Conservation (phyloP, 2,113 vertebrate genomes). For the Phyllostomus discolor region DNA sequence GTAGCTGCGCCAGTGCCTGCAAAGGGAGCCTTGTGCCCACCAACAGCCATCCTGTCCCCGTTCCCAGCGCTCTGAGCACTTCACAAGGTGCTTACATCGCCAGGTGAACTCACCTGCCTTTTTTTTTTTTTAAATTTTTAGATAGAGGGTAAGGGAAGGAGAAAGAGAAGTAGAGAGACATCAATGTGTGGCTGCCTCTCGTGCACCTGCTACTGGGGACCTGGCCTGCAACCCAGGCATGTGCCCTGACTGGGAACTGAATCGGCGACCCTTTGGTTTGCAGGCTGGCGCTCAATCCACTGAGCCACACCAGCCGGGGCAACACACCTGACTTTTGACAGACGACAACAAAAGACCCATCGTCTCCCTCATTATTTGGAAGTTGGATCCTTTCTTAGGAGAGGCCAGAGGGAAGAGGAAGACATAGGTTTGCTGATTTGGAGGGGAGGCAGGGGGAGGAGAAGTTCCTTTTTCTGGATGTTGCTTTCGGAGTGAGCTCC, state of each 20-base stretch:
- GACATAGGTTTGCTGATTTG: neutral
- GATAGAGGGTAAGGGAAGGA: too few species aligned
- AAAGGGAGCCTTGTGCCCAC: neutral
- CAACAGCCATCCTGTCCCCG: accelerated
- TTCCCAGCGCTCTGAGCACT: neutral
- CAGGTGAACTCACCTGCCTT: neutral
- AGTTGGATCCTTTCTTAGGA: neutral
- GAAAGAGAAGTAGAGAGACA: too few species aligned
- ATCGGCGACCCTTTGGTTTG: too few species aligned
- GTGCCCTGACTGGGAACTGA: too few species aligned
- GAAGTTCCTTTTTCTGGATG: conserved; percentile 60
- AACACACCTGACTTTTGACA: neutral
- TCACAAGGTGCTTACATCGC: accelerated
- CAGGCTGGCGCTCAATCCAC: too few species aligned
- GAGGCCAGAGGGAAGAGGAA: neutral
- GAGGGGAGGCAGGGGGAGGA: neutral
- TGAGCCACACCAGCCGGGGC: too few species aligned
- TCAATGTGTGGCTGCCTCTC: too few species aligned
- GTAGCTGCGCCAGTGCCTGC: neutral
- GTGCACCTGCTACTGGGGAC: too few species aligned
- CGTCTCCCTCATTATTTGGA: neutral
- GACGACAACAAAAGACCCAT: neutral
- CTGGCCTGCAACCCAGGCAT: too few species aligned
- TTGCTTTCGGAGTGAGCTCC: conserved; percentile 32
- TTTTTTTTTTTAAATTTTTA: too few species aligned